phyloP scores from a whole-genome alignment of 2,797 vertebrate species.

The Arnoldichthys spilopterus region DNA sequence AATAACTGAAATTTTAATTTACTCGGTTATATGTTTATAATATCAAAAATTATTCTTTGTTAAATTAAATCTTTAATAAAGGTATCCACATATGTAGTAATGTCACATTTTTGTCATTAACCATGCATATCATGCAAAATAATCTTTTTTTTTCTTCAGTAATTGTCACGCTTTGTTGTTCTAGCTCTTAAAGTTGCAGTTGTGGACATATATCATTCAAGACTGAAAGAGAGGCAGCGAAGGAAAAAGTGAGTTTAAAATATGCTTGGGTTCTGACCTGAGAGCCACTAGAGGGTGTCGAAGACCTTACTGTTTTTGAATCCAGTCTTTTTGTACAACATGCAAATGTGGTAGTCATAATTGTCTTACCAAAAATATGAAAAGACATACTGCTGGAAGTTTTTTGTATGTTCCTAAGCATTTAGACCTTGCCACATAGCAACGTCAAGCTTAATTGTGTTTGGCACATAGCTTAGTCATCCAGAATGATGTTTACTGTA shows the following conservation, averaged over 20 bases:
- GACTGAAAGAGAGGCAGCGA: slow-evolving; percentile 94
- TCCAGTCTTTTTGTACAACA: neutral
- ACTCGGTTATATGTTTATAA: too few relatives aligned
- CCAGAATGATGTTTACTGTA: slow-evolving; percentile 31
- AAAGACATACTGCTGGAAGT: neutral
- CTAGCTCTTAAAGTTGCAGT: slow-evolving; percentile 96
- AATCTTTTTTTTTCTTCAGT: neutral
- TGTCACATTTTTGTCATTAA: neutral
- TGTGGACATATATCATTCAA: slow-evolving; percentile 98
- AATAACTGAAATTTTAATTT: too few relatives aligned
- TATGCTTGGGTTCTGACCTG: neutral
- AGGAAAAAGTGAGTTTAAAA: slow-evolving; percentile 91
- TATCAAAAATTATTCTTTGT: too few relatives aligned
- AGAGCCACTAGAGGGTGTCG: slow-evolving; percentile 27
- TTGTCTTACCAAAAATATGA: neutral
- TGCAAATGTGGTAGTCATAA: neutral
- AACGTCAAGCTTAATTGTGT: slow-evolving; percentile 24
- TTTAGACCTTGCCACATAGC: neutral
- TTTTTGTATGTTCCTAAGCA: neutral
- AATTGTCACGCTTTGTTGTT: slow-evolving; percentile 51
- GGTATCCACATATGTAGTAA: too few relatives aligned
- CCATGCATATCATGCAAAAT: neutral
- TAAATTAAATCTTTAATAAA: too few relatives aligned
- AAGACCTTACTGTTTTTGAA: neutral
- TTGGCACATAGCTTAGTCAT: neutral